Conservation (phyloP, 2,888 invertebrate genomes). For the Unio pictorum region DNA sequence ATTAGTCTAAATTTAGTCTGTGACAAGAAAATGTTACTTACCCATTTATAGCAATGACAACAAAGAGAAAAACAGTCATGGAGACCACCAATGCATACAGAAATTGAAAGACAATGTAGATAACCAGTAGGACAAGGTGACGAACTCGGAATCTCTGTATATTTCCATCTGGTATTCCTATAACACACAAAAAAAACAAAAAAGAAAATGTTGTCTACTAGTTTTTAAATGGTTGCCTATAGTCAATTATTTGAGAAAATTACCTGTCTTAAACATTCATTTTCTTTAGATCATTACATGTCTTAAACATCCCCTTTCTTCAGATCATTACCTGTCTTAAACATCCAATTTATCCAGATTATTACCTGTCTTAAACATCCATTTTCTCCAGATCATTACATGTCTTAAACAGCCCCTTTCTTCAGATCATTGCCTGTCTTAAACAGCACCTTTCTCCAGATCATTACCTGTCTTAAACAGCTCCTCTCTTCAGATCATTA, state of each 20-base stretch:
- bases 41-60: conserved; percentile 64
- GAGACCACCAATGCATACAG: conserved; percentile 63
- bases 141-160: conserved; percentile 53
- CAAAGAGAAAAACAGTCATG: conserved; percentile 63
- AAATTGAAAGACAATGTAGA: conserved; percentile 66
- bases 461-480: too few relatives aligned
- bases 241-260: too few relatives aligned
- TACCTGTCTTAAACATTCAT: too few relatives aligned
- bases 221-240: not conserved
- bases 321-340: too few relatives aligned
- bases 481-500: too few relatives aligned
- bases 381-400: too few relatives aligned
- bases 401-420: too few relatives aligned
- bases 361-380: too few relatives aligned
- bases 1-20: not conserved
- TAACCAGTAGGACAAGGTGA: conserved; percentile 62
- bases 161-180: conserved; percentile 54
- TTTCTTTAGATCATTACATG: too few relatives aligned
- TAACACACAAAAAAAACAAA: not conserved
- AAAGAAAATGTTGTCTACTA: not conserved
- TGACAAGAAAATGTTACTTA: conserved; percentile 20
- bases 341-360: too few relatives aligned
- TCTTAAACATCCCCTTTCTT: too few relatives aligned
- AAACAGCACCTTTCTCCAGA: not conserved
- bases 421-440: too few relatives aligned